Percentiles rank a stretch among this genome's conserved stretches.
These are phyloP conservation scores for Hartigia nigra DNA, from an alignment of 2,888 invertebrate genomes.

Conservation along the genomic window DNA sequence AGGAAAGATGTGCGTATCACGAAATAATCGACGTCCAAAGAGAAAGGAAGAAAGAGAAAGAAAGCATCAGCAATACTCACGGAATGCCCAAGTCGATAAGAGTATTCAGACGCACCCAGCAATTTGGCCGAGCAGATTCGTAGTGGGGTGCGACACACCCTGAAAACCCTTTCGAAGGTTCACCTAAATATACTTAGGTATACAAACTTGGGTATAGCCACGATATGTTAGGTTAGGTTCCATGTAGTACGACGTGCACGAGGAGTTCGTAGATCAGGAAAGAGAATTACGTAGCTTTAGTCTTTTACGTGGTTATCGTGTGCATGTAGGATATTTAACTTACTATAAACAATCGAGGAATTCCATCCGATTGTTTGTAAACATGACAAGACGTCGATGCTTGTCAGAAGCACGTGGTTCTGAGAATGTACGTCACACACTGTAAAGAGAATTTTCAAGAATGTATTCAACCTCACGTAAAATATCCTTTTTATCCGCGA, in stretches of 20 bases:
- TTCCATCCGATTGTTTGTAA: background rate
- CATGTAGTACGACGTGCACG: background rate
- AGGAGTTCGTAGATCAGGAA: background rate
- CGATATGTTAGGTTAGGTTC: background rate
- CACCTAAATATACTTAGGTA: background rate
- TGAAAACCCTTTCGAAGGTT: background rate
- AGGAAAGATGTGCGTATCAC: background rate
- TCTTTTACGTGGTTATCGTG: background rate
- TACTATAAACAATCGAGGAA: background rate
- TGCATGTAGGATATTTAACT: background rate
- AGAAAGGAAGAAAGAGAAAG: background rate
- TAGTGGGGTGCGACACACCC: conserved; percentile 11
- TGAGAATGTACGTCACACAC: background rate
- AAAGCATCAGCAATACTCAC: background rate
- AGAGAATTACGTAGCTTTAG: background rate
- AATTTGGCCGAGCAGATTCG: conserved; percentile 1
- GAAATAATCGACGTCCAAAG: background rate
- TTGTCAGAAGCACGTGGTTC: background rate
- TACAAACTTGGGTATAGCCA: background rate
- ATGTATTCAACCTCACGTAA: background rate
- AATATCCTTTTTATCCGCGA: background rate
- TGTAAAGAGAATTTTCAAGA: background rate
- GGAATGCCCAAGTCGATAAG: background rate
- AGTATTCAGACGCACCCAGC: conserved; percentile 11
- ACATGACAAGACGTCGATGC: background rate